Evolutionary conservation across 2,797 vertebrate species (phyloP).

Genomic region (Sebastes taczanowskii): DNA sequence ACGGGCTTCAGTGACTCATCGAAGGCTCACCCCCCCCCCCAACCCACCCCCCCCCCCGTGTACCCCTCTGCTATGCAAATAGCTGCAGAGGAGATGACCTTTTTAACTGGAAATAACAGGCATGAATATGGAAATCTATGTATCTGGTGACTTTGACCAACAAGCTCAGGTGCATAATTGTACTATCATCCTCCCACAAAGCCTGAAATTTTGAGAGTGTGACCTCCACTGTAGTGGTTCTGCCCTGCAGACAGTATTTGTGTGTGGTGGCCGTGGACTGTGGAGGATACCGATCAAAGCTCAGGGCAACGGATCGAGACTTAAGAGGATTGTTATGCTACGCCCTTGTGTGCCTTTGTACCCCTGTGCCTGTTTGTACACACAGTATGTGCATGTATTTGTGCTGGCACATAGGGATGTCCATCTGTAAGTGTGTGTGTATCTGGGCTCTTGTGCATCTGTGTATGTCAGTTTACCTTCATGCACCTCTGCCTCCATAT

Average conservation of each 20-base stretch:
- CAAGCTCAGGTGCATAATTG: constrained; percentile 47
- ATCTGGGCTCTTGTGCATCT: constrained; percentile 1
- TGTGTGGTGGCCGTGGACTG: constrained; percentile 11
- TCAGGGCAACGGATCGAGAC: constrained; percentile 32
- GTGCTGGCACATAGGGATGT: background rate
- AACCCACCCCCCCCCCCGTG: constrained; percentile 22
- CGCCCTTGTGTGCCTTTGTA: constrained; percentile 47
- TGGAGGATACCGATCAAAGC: constrained; percentile 52
- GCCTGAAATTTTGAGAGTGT: constrained; percentile 25
- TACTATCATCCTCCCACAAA: constrained; percentile 27
- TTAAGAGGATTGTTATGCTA: constrained; percentile 53
- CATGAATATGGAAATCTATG: constrained; percentile 69
- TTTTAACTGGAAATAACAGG: constrained; percentile 56
- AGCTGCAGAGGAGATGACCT: constrained; percentile 46
- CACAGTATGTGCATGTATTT: constrained; percentile 3
- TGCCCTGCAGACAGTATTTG: constrained; percentile 24
- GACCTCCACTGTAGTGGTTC: constrained; percentile 42
- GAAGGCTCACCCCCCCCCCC: constrained; percentile 25
- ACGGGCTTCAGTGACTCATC: constrained; percentile 18
- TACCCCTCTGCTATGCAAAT: constrained; percentile 54
- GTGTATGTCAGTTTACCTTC: constrained; percentile 5
- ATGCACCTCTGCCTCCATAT: constrained; percentile 40
- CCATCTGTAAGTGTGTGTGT: background rate
- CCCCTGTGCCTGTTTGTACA: constrained; percentile 17
- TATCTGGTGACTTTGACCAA: constrained; percentile 53